Base-by-base conservation (phyloP, 2,797 vertebrate species). In the Sus cebifrons region DNA sequence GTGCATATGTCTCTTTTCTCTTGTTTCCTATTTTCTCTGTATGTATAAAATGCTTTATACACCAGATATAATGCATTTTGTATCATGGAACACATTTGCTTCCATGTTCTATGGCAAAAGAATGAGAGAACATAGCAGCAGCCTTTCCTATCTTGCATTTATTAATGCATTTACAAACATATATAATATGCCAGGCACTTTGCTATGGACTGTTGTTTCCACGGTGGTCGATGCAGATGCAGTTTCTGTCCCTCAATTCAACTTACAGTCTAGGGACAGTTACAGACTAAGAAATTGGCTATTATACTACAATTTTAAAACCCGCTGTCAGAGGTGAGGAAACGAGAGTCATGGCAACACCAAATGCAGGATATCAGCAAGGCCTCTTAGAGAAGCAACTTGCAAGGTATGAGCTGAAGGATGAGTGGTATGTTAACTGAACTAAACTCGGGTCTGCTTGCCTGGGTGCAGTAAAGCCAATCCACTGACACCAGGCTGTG, bases 21-120 rank as follows among this genome's bases (percentile, higher is more conserved):
- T 86, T 56, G 49, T 68, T 40, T 62, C 56, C 27, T 70, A 5
- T 85, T 92, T 96, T 93, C 27, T 91, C 6, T 94, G 32, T 79
- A 85, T 14, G 6, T 49, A 73, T 82, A 96, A 88, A 86, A 29
- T 44, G 54, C 21, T 87, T 79, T 95, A 91, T 94, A 68, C 15
- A 86, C 65, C 44, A 62, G 5, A 94, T 29, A 9, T 49, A 49
- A 49, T 49, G 44, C 44, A 49, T 49, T 49, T 49, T 49, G 6
- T 49, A 49, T 49, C 44, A 49, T 77, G 18, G 32, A 91, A 93
- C 29, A 89, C 73, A 73, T 6, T 84, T 25, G 23, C 11, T 16
- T 94, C 27, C 32, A 20, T 44, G 18, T 85, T 73, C 9, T 74
- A 58, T 17, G 54, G 21, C 64, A 86, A 89, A 89, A 83, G 6